Conservation (phyloP, 1,140 invertebrate genomes). For the Drosophila subobscura region DNA sequence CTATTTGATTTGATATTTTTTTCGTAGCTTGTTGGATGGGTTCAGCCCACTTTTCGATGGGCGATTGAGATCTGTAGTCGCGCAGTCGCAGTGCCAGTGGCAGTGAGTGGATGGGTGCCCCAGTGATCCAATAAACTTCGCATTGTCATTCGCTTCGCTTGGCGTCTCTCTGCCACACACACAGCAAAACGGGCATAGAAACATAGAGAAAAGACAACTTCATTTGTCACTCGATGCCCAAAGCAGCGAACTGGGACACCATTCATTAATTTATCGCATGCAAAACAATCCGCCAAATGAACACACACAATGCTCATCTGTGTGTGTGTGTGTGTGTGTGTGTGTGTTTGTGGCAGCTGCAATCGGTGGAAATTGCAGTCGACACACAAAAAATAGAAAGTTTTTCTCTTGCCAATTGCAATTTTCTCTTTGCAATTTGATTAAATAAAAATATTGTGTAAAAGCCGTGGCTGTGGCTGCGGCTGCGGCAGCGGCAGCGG, state of each 20-base stretch:
- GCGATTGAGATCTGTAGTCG: slow-evolving; percentile 1
- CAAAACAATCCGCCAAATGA: slow-evolving; percentile 55
- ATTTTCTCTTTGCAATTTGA: slow-evolving; percentile 81
- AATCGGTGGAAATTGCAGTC: slow-evolving; percentile 46
- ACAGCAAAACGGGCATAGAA: slow-evolving; percentile 4
- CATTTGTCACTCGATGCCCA: slow-evolving; percentile 58
- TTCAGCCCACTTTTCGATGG: not conserved
- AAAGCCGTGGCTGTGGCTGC: slow-evolving; percentile 49
- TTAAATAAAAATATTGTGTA: slow-evolving; percentile 83
- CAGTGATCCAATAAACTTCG: slow-evolving; percentile 55
- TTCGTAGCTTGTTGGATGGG: not conserved
- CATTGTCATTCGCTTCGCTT: slow-evolving; percentile 54
- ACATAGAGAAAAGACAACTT: slow-evolving; percentile 27
- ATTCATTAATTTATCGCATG: slow-evolving; percentile 75
- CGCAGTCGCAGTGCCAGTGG: slow-evolving; percentile 22
- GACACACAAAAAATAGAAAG: slow-evolving; percentile 80
- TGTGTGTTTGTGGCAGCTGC: slow-evolving; percentile 41
- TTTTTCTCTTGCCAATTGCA: slow-evolving; percentile 64
- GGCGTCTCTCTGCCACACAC: slow-evolving; percentile 6
- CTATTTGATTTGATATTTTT: slow-evolving; percentile 22
- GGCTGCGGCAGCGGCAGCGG: slow-evolving; percentile 22
- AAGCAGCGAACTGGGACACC: slow-evolving; percentile 58
- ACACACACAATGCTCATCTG: slow-evolving; percentile 26
- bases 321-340: slow-evolving; percentile 14
- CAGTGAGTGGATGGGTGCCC: slow-evolving; percentile 31